These are phyloP conservation scores for Sciurus carolinensis DNA, from an alignment of 2,797 vertebrate species.

Conservation along the genomic window DNA sequence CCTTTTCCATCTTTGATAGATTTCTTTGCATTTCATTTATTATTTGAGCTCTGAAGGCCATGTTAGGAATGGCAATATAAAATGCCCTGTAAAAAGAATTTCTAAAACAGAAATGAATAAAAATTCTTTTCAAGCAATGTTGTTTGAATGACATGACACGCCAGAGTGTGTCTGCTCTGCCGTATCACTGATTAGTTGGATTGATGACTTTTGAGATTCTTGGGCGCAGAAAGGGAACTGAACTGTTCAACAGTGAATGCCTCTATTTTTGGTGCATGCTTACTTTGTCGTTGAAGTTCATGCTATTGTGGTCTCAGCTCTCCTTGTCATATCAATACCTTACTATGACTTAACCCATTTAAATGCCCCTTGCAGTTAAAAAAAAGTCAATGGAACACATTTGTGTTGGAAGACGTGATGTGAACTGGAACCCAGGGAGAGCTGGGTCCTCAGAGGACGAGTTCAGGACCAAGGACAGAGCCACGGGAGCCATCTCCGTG, in stretches of 20 bases:
- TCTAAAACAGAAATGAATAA: constrained; percentile 63
- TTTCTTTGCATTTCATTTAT: constrained; percentile 36
- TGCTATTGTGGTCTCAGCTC: background rate
- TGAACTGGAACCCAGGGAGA: background rate
- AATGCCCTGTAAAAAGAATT: background rate
- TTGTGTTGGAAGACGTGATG: background rate
- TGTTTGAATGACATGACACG: constrained; percentile 59
- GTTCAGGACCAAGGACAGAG: background rate
- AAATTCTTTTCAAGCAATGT: constrained; percentile 21
- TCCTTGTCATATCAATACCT: background rate
- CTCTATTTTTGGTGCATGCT: background rate
- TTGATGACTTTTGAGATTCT: background rate
- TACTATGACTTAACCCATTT: background rate
- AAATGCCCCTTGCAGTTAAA: background rate
- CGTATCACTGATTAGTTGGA: background rate
- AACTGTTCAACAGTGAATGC: background rate
- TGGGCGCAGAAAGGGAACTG: background rate
- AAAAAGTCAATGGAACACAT: background rate
- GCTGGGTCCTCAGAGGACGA: background rate
- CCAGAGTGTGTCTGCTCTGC: background rate
- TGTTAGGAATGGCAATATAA: constrained; percentile 37
- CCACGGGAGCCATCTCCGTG: fast-evolving
- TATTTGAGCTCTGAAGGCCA: constrained; percentile 25
- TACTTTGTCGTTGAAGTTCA: background rate
- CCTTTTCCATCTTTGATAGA: constrained; percentile 42